Conservation (phyloP, 2,113 vertebrate genomes). For the Parotia lawesii region DNA sequence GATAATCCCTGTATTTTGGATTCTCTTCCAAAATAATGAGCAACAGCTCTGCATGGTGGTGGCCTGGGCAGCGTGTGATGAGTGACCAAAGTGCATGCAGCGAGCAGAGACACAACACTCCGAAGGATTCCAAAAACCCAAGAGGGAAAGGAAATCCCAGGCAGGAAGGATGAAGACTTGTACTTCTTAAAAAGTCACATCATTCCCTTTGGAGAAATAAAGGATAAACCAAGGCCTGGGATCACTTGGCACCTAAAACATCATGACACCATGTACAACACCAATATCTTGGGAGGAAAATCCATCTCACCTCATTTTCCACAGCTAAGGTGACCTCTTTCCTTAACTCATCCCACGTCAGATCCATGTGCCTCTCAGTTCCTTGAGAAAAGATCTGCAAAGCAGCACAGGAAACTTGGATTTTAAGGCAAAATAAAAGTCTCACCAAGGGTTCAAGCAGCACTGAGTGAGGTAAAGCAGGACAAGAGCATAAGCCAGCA, state of each 20-base stretch:
- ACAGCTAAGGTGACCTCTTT: conserved; percentile 90
- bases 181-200: background rate
- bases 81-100: accelerated
- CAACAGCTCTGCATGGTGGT: background rate
- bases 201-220: background rate
- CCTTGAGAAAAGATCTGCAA: conserved; percentile 87
- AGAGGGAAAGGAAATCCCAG: background rate
- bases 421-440: background rate
- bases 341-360: conserved; percentile 86
- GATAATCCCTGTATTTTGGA: background rate
- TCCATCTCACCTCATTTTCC: conserved; percentile 82
- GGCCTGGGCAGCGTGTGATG: background rate
- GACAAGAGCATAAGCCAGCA: background rate
- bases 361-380: conserved; percentile 76
- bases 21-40: background rate
- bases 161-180: background rate
- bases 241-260: background rate
- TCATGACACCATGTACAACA: accelerated
- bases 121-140: background rate
- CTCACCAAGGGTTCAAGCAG: background rate
- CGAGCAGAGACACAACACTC: background rate
- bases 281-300: background rate
- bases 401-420: background rate
- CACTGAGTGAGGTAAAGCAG: background rate
- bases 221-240: background rate